Conservation (phyloP, 2,113 vertebrate genomes). For the Megaleporinus macrocephalus region DNA sequence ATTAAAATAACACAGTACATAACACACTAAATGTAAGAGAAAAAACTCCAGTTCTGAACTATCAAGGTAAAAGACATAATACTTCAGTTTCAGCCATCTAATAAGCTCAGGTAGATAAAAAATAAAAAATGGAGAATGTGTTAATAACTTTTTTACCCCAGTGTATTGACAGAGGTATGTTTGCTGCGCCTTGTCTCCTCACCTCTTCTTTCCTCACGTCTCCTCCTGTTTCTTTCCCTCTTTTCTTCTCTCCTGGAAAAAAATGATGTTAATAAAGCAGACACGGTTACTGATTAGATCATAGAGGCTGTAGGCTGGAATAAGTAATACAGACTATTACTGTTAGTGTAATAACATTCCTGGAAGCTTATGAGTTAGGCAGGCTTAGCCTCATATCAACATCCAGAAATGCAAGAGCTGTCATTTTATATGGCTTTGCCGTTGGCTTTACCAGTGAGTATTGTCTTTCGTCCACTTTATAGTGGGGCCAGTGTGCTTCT, state of each 20-base stretch:
- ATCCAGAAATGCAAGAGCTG: neutral
- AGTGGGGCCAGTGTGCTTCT: neutral
- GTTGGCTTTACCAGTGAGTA: neutral
- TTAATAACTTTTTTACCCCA: too few species aligned
- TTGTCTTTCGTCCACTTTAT: neutral
- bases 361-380: slow-evolving; percentile 22
- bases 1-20: too few species aligned
- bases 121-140: too few species aligned
- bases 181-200: neutral
- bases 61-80: too few species aligned
- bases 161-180: neutral
- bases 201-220: neutral
- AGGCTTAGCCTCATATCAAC: neutral
- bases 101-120: too few species aligned
- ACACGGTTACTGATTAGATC: slow-evolving; percentile 37
- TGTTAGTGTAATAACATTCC: slow-evolving; percentile 33
- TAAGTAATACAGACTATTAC: slow-evolving; percentile 45
- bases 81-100: too few species aligned
- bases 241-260: slow-evolving; percentile 12
- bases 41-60: too few species aligned
- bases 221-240: neutral
- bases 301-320: slow-evolving; percentile 21
- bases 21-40: too few species aligned
- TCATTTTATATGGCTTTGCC: neutral
- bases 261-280: slow-evolving; percentile 46